Base-by-base conservation (phyloP, 2,113 vertebrate species). In the Oncorhynchus tshawytscha region DNA sequence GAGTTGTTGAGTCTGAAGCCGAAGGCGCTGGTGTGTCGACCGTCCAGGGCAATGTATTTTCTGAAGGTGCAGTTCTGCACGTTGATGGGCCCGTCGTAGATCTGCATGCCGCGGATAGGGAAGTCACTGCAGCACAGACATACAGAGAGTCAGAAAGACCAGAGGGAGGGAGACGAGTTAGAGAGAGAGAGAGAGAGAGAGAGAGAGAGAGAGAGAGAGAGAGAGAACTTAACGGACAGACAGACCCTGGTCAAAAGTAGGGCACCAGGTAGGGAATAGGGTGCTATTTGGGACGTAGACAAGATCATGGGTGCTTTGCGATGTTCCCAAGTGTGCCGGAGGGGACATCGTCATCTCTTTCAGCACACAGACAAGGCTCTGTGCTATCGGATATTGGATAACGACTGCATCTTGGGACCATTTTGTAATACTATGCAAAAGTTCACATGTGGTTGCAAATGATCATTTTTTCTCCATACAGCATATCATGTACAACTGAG, bases 1-100 rank as follows among this genome's bases (percentile, higher is more conserved):
- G 97, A 95, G 2, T 99, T 99, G 89, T 99, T 99, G 68, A 99
- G 95, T 4, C 97, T 94, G 92, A 99, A 99, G n/a, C 95, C 98
- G 39, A 99, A 91, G 5, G 98, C 98, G 0, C 97, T 99, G 9
- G 96, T 98, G 89, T 99, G 97, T 0, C 98, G 93, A 13, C 96
- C 96, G 0, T 97, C 95, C 78, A 99, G 89, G 0, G 97, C 96
- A 0, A 85, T 91, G 1, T 95, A 99, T 82, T 98, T 99, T 11
- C 97, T 93, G 89, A 99, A 99, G 0, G 97, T 99, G 78, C 97
- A 99, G 89, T 97, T 96, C 90, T 99, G 95, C 27, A 99, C 85
- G 0, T 94, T 97, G 91, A 99, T 92, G 0, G 97, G 98, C 1
- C 98, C 98, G 0, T 99, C 97, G 0, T 99, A 99, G 86, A 99